Evolutionary conservation across 2,888 invertebrate genomes (phyloP).

Genomic region (Drosophila helvetica): DNA sequence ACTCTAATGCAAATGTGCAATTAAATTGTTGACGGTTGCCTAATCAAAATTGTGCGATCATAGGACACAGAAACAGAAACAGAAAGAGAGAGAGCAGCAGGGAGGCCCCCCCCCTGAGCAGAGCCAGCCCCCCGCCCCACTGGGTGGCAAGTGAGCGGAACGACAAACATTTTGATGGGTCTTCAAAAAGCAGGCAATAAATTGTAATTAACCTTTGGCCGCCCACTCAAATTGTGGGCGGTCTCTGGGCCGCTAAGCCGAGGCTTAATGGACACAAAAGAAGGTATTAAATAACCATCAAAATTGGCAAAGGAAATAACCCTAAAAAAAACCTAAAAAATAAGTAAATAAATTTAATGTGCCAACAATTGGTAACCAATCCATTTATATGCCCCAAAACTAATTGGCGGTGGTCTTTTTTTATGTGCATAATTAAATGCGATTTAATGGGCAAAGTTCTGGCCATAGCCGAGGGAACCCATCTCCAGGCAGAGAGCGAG

Average conservation of each 20-base stretch:
- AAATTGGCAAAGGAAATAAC: constrained; percentile 23
- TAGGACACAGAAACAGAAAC: constrained; percentile 48
- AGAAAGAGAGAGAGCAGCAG: constrained; percentile 8
- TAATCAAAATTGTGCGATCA: constrained; percentile 78
- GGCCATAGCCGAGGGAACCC: constrained; percentile 24
- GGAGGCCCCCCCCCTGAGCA: no score
- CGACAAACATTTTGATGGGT: constrained; percentile 55
- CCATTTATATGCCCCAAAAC: constrained; percentile 61
- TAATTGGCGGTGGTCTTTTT: constrained; percentile 41
- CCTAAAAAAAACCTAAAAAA: constrained; percentile 25
- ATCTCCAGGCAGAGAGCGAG: constrained; percentile 35
- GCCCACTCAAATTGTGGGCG: constrained; percentile 60
- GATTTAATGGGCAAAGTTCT: constrained; percentile 43
- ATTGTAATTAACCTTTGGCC: constrained; percentile 74
- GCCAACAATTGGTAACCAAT: constrained; percentile 38
- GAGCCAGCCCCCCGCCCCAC: no score
- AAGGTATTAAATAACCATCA: constrained; percentile 32
- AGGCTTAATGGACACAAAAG: constrained; percentile 36
- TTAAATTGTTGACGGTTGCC: constrained; percentile 77
- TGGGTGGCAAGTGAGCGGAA: constrained; percentile 60
- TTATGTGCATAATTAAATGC: constrained; percentile 56
- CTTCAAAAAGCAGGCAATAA: constrained; percentile 65
- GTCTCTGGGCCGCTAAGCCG: constrained; percentile 38
- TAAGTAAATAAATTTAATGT: constrained; percentile 33
- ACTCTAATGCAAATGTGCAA: constrained; percentile 79